Conservation (phyloP, 1,140 invertebrate genomes). For the Neotoxoptera formosana region DNA sequence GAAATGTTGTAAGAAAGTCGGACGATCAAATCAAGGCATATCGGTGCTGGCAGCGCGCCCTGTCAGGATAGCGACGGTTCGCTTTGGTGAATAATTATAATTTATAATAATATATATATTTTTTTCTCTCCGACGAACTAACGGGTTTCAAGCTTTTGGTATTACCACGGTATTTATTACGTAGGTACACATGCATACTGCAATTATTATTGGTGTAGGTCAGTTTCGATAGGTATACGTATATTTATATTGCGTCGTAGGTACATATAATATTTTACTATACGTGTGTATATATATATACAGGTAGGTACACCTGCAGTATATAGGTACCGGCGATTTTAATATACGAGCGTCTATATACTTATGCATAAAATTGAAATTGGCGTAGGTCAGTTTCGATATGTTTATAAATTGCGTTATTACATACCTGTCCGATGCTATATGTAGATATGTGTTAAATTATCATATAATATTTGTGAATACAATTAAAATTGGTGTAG, state of each 20-base stretch:
- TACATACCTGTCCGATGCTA: background rate
- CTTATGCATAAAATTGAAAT: background rate
- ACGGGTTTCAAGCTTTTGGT: background rate
- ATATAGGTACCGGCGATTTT: no score
- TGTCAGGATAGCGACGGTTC: background rate
- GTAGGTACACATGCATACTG: background rate
- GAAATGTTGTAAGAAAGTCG: background rate
- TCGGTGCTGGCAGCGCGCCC: background rate
- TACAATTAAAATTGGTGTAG: background rate
- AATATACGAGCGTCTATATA: background rate
- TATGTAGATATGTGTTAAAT: no score
- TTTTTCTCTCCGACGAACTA: background rate
- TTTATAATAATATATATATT: background rate
- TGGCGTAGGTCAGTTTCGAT: conserved; percentile 3
- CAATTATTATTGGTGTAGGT: conserved; percentile 3
- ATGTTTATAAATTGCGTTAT: background rate
- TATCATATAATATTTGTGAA: background rate
- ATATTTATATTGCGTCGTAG: background rate
- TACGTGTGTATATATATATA: no score
- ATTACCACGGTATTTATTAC: background rate
- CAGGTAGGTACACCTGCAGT: no score
- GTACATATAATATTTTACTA: background rate
- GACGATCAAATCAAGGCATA: background rate
- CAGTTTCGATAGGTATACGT: background rate
- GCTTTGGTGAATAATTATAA: background rate